Evolutionary conservation across 2,113 vertebrate species (phyloP), one percentile per base, ranked within the genome.

Genomic region (Macroglossus sobrinus): DNA sequence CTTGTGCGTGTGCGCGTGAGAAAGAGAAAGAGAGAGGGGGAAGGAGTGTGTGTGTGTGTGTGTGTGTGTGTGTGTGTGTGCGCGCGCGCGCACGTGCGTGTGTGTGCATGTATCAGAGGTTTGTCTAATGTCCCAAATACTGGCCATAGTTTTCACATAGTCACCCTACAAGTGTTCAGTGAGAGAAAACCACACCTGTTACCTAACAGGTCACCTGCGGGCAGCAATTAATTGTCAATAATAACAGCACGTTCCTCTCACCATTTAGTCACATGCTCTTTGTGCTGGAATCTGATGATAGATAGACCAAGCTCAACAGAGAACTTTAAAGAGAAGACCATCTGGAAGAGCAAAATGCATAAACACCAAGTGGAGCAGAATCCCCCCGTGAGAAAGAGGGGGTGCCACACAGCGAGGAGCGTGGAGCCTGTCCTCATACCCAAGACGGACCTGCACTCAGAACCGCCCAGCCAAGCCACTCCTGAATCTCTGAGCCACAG

Each of bases 151-250:
- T 50, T 47, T 14, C 47, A 13, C 47, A 50, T 30, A 14, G 61
- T 28, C 18, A 11, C 38, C 64, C 3, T 12, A 30, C 21, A 16
- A 21, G 10, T 18, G 4, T 7, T 28, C 30, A 0, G 4, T 10
- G 12, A 35, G 4, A 16, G 55, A 21, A 84, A 84, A 30, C 10
- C 35, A 81, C 4, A 0, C 59, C 43, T 2, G 10, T 47, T 66
- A 4, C 26, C 64, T 18, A 22, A 76, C 35, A 5, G 21, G 4
- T 9, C 40, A 33, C 47, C 84, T 19, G 16, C n/a, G 45, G 21
- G 15, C 50, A 84, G 57, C 9, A 0, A 71, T 3, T 11, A 0
- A 71, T 3, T 11, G 4, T 19, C 61, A 9, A 16, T 24, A n/a
- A 47, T 11, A 22, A 50, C 4, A 4, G 13, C 45, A 15, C 1